Percentiles rank a stretch among this genome's conserved stretches.
phyloP scores from a whole-genome alignment of 2,113 vertebrate species.

The Pipra filicauda region DNA sequence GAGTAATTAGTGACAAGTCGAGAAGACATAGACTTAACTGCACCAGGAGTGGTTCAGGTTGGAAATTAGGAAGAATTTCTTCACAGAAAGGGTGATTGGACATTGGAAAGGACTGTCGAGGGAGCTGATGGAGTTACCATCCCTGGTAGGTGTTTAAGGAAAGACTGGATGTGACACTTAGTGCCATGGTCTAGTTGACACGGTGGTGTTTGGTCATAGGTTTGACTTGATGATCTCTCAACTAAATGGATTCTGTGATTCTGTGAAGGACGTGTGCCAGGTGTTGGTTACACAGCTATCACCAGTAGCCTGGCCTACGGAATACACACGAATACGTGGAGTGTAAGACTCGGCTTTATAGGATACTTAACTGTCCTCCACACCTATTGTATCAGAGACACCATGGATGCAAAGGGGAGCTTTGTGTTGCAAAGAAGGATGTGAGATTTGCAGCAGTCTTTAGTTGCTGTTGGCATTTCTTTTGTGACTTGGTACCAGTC shows the following conservation, averaged over 20 bases:
- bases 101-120: background rate
- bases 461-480: background rate
- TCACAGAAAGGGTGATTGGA: background rate
- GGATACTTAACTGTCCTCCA: background rate
- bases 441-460: background rate
- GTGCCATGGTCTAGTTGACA: background rate
- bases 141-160: background rate
- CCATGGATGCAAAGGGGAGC: fast-evolving
- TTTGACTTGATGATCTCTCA: background rate
- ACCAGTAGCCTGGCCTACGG: background rate
- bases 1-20: background rate
- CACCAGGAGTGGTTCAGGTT: background rate
- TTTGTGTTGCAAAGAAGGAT: background rate
- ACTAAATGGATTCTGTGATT: background rate
- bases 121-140: background rate
- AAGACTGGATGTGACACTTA: background rate
- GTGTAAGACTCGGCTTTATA: background rate
- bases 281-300: background rate
- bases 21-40: background rate
- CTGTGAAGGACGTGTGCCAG: background rate
- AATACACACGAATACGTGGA: background rate
- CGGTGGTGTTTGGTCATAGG: fast-evolving
- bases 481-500: background rate
- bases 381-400: background rate
- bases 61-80: background rate